A percentile compares a stretch with the other conserved stretches of the same genome.
phyloP scores from a whole-genome alignment of 2,888 invertebrate genomes.

The Fragum fragum region DNA sequence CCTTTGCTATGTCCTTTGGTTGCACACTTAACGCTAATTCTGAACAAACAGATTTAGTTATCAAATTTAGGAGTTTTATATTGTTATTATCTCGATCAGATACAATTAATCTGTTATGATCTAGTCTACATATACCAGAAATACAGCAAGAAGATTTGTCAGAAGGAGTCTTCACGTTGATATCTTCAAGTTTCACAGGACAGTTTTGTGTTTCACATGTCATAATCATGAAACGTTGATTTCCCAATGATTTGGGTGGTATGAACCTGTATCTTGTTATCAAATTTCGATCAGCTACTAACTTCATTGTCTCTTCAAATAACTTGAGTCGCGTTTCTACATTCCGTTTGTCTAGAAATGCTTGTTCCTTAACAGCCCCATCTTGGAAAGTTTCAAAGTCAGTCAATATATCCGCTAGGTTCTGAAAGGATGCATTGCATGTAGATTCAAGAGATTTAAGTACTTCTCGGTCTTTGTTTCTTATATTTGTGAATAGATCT shows the following conservation, averaged over 20 bases:
- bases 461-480: neutral
- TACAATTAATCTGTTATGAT: neutral
- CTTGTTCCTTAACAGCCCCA: neutral
- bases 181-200: neutral
- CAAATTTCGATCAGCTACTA: neutral
- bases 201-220: neutral
- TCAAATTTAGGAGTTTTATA: neutral
- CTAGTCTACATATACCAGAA: neutral
- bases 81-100: neutral
- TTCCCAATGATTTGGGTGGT: neutral
- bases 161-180: neutral
- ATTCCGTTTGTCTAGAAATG: neutral
- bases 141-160: neutral
- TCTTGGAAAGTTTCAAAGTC: neutral
- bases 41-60: neutral
- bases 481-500: neutral
- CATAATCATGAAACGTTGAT: neutral
- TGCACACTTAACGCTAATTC: neutral
- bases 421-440: neutral
- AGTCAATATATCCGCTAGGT: neutral
- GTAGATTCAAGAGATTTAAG: neutral
- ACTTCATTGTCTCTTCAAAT: neutral
- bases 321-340: neutral
- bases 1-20: conserved; percentile 1
- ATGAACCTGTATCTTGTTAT: neutral